Conservation (phyloP, 2,113 vertebrate species). For the Mesembrinibis cayennensis region DNA sequence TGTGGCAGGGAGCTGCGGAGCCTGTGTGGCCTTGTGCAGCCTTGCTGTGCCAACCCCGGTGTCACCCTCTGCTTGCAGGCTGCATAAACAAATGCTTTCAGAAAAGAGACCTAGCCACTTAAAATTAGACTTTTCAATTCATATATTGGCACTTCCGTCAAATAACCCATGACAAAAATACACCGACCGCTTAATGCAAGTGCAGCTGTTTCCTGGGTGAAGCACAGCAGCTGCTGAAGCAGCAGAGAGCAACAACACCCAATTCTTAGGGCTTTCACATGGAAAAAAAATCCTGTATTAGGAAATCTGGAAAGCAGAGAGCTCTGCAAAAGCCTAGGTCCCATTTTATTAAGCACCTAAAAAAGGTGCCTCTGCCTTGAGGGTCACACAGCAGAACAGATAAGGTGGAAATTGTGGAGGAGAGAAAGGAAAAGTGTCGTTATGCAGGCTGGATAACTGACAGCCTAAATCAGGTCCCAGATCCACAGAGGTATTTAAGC, state of each 20-base stretch:
- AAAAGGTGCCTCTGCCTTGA: background rate
- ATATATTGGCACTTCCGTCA: background rate
- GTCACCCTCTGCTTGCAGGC: background rate
- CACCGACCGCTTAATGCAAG: accelerated
- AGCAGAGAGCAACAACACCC: background rate
- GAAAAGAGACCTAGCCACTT: background rate
- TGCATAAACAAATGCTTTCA: background rate
- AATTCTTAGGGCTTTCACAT: background rate
- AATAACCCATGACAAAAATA: background rate
- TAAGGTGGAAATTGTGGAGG: background rate
- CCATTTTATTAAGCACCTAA: background rate
- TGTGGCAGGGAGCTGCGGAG: background rate
- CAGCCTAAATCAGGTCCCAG: slow-evolving; percentile 2
- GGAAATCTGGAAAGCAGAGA: background rate
- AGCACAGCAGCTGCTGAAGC: background rate
- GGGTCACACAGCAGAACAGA: background rate
- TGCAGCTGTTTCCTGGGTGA: slow-evolving; percentile 2
- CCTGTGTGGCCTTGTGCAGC: accelerated
- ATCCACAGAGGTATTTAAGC: background rate
- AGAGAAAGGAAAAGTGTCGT: background rate
- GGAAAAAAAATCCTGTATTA: background rate
- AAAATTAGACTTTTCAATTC: background rate
- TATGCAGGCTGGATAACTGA: background rate
- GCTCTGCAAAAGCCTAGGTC: background rate
- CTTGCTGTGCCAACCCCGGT: background rate